A percentile compares a stretch with the other conserved stretches of the same genome.
Conservation (phyloP, 2,888 invertebrate genomes). For the Acanthosepion lycidas region DNA sequence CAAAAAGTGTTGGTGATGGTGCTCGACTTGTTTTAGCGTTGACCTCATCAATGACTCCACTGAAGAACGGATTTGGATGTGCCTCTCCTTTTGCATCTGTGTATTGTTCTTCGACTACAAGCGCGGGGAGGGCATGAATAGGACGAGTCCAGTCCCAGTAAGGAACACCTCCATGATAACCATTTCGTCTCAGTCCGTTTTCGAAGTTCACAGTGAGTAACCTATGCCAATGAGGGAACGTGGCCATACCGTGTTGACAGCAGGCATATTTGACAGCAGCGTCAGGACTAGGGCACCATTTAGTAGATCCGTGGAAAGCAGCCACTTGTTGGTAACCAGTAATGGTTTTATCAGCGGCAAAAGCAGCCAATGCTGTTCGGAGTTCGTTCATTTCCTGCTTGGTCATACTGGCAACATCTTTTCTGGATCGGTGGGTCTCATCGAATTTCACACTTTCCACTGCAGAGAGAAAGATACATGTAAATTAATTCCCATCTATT, state of each 20-base stretch:
- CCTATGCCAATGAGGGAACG: constrained; percentile 58
- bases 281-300: constrained; percentile 54
- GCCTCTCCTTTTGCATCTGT: constrained; percentile 47
- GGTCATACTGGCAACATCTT: constrained; percentile 51
- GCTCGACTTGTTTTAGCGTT: constrained; percentile 48
- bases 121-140: constrained; percentile 48
- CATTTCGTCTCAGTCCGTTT: constrained; percentile 49
- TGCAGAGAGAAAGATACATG: background rate
- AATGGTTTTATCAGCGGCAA: constrained; percentile 51
- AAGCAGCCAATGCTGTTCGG: constrained; percentile 51
- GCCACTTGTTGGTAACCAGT: constrained; percentile 54
- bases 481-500: background rate
- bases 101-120: constrained; percentile 48
- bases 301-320: constrained; percentile 56
- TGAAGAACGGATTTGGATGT: constrained; percentile 49
- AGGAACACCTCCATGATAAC: constrained; percentile 50
- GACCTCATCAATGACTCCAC: constrained; percentile 45
- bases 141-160: constrained; percentile 55
- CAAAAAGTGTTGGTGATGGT: constrained; percentile 51
- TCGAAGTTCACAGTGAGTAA: constrained; percentile 54
- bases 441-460: background rate
- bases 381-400: constrained; percentile 52
- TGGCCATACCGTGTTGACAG: constrained; percentile 56
- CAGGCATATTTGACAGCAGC: constrained; percentile 56
- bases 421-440: constrained; percentile 48